These are phyloP conservation scores for Aphidius ervi DNA, from an alignment of 1,140 invertebrate genomes.

Conservation along the genomic window DNA sequence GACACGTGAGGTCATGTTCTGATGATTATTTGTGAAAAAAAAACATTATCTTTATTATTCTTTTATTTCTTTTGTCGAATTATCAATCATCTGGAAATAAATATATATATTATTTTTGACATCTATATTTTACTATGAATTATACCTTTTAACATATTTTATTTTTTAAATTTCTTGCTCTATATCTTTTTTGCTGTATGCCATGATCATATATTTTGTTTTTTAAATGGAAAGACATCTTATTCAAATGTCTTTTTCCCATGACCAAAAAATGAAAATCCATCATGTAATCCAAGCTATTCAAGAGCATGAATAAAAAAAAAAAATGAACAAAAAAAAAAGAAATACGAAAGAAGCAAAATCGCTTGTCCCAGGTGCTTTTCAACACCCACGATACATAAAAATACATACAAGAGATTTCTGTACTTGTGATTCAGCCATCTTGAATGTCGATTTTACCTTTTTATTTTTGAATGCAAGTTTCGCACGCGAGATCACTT, in stretches of 20 bases:
- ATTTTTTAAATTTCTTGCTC: too few species aligned
- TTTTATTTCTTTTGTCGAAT: too few species aligned
- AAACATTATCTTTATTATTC: too few species aligned
- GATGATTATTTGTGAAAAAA: too few species aligned
- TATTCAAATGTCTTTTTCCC: background rate
- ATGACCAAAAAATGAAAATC: background rate
- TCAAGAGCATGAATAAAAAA: background rate
- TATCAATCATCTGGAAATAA: too few species aligned
- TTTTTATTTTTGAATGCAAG: conserved; percentile 1
- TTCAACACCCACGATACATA: conserved; percentile 11
- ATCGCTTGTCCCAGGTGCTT: conserved; percentile 21
- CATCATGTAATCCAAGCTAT: background rate
- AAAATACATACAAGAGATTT: too few species aligned
- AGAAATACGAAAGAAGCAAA: conserved; percentile 1
- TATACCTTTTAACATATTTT: too few species aligned
- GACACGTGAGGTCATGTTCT: background rate
- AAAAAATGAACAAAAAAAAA: too few species aligned
- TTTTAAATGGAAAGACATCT: background rate
- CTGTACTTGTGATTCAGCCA: conserved; percentile 17
- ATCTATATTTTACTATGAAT: too few species aligned
- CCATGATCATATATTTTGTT: too few species aligned
- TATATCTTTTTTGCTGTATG: too few species aligned
- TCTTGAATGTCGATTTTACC: conserved; percentile 27
- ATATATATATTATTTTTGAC: too few species aligned
- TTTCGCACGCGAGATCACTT: background rate